These are phyloP conservation scores for Coregonus suidteri DNA, from an alignment of 2,797 vertebrate genomes.

Conservation along the genomic window DNA sequence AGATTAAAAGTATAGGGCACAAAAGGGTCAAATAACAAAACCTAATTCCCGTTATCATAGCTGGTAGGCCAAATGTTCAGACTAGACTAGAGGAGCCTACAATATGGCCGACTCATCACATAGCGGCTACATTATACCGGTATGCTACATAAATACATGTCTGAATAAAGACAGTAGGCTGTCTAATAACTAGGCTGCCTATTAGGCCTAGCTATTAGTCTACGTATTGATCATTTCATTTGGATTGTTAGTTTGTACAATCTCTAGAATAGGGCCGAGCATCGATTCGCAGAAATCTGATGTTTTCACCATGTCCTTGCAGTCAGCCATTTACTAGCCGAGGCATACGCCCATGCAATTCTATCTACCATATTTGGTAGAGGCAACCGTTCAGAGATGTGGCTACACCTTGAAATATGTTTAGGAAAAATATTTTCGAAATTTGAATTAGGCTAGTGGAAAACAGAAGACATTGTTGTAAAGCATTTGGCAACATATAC, in stretches of 20 bases:
- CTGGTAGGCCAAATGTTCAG: neutral
- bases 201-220: neutral
- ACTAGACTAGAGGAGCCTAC: neutral
- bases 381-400: neutral
- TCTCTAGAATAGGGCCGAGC: neutral
- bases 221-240: neutral
- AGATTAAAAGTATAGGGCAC: no score
- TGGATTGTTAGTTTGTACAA: neutral
- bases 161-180: neutral
- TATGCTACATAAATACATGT: neutral
- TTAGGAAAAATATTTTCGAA: neutral
- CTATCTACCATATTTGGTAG: slow-evolving; percentile 61
- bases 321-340: slow-evolving; percentile 70
- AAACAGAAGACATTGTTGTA: neutral
- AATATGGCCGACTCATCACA: neutral
- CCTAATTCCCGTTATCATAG: neutral
- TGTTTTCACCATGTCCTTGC: slow-evolving; percentile 64
- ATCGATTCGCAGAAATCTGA: slow-evolving; percentile 34
- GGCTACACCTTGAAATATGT: neutral
- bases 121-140: neutral
- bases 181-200: neutral
- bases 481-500: neutral
- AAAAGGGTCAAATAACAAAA: neutral
- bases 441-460: neutral
- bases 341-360: slow-evolving; percentile 82